A percentile compares a stretch with the other conserved stretches of the same genome.
phyloP scores from a whole-genome alignment of 2,113 vertebrate species.

The Charina bottae region DNA sequence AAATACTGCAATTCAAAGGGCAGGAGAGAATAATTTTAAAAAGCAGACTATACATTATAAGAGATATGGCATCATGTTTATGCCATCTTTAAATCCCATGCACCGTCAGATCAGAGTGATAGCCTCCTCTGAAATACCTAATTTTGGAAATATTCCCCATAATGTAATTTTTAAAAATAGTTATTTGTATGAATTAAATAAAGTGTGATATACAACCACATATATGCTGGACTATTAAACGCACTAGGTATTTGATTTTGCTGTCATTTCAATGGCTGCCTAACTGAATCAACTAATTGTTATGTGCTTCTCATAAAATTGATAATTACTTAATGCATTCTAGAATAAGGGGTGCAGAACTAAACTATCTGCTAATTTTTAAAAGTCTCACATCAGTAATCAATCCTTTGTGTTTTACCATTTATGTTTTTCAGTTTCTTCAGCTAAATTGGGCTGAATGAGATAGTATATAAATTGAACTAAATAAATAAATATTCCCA shows the following conservation, averaged over 20 bases:
- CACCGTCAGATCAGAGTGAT: neutral
- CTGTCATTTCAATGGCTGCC: neutral
- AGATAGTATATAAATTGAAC: neutral
- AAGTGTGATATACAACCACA: neutral
- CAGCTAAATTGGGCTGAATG: neutral
- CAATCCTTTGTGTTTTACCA: neutral
- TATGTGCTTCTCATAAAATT: neutral
- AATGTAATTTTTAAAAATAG: neutral
- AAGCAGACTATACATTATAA: neutral
- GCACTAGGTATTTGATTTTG: neutral
- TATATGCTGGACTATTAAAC: neutral
- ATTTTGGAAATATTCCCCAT: neutral
- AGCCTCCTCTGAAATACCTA: neutral
- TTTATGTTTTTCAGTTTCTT: neutral
- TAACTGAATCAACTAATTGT: neutral
- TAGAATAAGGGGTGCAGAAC: too few relatives aligned
- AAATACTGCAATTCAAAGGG: neutral
- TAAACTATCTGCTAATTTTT: neutral
- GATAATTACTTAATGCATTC: neutral
- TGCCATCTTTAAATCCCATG: neutral
- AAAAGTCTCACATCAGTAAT: neutral
- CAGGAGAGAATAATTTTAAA: neutral
- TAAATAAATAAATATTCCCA: neutral
- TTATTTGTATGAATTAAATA: neutral
- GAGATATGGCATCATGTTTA: neutral